A percentile compares a stretch with the other conserved stretches of the same genome.
These are phyloP conservation scores for Mungos mungo DNA, from an alignment of 2,113 vertebrate species.

Conservation along the genomic window DNA sequence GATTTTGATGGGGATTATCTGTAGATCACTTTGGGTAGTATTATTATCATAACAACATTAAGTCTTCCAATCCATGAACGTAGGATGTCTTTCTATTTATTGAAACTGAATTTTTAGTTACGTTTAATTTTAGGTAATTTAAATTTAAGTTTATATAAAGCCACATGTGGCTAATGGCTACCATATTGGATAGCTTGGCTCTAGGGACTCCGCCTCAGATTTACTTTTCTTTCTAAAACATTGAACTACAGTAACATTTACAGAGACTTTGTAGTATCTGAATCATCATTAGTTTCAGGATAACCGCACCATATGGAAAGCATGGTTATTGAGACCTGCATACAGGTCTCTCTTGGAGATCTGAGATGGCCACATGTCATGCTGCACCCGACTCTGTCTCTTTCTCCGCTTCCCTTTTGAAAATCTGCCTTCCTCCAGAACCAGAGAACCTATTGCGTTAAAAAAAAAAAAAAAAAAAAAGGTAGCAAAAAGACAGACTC, in stretches of 20 bases:
- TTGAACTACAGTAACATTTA: not conserved
- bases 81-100: not conserved
- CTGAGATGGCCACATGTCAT: not conserved
- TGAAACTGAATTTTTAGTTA: slow-evolving; percentile 8
- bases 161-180: not conserved
- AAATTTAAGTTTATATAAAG: slow-evolving; percentile 9
- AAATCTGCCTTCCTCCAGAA: slow-evolving; percentile 33
- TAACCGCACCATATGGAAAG: not conserved
- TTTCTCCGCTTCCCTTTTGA: not conserved
- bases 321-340: not conserved
- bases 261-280: not conserved
- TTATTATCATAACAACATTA: slow-evolving; percentile 11
- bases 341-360: not conserved
- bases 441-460: not conserved
- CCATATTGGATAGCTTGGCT: not conserved
- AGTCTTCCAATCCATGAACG: not conserved
- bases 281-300: not conserved
- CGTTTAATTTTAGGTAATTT: slow-evolving; percentile 21
- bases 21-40: not conserved
- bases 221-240: slow-evolving; percentile 39
- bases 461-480: not conserved
- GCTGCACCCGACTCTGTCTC: not conserved
- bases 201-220: not conserved
- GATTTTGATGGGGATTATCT: not conserved
- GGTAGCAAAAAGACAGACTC: slow-evolving; percentile 6